These are phyloP conservation scores for Trematomus bernacchii DNA, from an alignment of 2,797 vertebrate genomes.

Conservation along the genomic window DNA sequence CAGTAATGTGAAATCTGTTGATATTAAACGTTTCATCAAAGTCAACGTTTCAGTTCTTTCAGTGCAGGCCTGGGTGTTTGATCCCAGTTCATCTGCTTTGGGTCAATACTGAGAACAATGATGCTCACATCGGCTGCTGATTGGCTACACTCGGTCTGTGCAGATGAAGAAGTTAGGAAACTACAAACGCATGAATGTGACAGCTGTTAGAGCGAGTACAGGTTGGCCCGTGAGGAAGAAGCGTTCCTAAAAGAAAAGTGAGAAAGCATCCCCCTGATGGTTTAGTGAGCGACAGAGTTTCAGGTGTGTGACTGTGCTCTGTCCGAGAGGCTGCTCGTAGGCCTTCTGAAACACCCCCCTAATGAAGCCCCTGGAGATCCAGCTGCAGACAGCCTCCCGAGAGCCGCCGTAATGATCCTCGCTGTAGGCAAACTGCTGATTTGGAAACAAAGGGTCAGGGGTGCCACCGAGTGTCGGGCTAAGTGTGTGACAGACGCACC, in stretches of 20 bases:
- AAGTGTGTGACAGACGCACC: conserved; percentile 70
- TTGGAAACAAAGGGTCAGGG: conserved; percentile 79
- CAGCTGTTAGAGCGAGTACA: conserved; percentile 52
- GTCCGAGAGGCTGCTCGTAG: conserved; percentile 14
- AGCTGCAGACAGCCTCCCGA: conserved; percentile 72
- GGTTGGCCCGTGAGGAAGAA: conserved; percentile 26
- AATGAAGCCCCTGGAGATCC: conserved; percentile 86
- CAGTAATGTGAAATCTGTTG: no score
- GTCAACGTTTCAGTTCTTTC: no score
- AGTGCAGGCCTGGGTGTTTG: conserved; percentile 28
- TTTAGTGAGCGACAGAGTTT: conserved; percentile 30
- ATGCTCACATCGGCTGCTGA: conserved; percentile 61
- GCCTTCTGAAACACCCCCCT: conserved; percentile 60
- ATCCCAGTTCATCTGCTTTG: conserved; percentile 58
- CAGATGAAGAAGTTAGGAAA: conserved; percentile 62
- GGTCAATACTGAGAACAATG: conserved; percentile 43
- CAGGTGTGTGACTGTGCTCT: conserved; percentile 26
- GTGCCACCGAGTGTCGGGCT: conserved; percentile 61
- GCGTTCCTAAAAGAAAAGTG: conserved; percentile 20
- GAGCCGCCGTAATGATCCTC: conserved; percentile 77
- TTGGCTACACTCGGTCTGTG: conserved; percentile 41
- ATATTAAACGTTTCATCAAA: no score
- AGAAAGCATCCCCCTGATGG: conserved; percentile 14
- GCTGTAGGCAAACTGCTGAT: conserved; percentile 83
- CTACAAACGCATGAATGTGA: conserved; percentile 48